A percentile compares a stretch with the other conserved stretches of the same genome.
Conservation (phyloP, 2,888 invertebrate genomes). For the Nineta flava region DNA sequence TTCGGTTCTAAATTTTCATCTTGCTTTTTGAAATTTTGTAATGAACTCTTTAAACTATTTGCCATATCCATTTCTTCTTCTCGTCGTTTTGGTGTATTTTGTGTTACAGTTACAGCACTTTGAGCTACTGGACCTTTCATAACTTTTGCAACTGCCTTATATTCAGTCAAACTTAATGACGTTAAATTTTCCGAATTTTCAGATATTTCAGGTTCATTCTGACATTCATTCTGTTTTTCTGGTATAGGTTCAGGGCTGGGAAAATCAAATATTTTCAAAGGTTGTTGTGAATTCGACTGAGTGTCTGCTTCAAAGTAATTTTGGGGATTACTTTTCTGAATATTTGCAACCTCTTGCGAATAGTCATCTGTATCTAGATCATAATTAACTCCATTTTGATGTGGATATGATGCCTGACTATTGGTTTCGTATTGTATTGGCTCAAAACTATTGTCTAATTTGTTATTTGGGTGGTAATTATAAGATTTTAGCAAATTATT, state of each 20-base stretch:
- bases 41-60: slow-evolving; percentile 33
- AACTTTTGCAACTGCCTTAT: slow-evolving; percentile 50
- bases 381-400: not conserved
- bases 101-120: slow-evolving; percentile 45
- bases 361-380: slow-evolving; percentile 2
- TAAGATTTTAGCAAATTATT: not conserved
- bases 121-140: slow-evolving; percentile 61
- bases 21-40: slow-evolving; percentile 29
- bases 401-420: not conserved
- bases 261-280: slow-evolving; percentile 13
- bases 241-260: slow-evolving; percentile 11
- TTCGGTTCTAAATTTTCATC: not conserved
- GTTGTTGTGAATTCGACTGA: slow-evolving; percentile 3
- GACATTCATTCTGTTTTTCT: slow-evolving; percentile 8
- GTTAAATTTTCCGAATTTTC: slow-evolving; percentile 19
- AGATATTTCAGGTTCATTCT: slow-evolving; percentile 13
- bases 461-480: not conserved
- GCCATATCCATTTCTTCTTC: slow-evolving; percentile 37
- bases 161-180: slow-evolving; percentile 30
- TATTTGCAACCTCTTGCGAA: slow-evolving; percentile 12
- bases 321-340: slow-evolving; percentile 22
- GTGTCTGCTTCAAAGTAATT: slow-evolving; percentile 16
- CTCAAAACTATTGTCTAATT: not conserved
- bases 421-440: not conserved
- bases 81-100: slow-evolving; percentile 36